Conservation (phyloP, 2,888 invertebrate species). For the Parasteatoda lunata region DNA sequence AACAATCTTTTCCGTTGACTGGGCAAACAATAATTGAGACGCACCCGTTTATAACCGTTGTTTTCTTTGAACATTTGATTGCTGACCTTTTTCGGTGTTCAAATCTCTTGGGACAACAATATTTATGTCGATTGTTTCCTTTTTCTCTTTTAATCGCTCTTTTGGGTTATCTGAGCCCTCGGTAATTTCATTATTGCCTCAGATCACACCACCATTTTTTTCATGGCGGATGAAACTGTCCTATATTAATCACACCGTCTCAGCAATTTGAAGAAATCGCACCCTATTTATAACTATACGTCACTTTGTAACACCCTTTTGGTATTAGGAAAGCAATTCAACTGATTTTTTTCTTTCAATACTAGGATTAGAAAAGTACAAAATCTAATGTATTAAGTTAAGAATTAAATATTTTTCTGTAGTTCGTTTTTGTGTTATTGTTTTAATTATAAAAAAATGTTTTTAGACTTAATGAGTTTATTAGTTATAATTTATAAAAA, state of each 20-base stretch:
- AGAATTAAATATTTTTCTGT: too few species aligned
- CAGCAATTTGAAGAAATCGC: not conserved
- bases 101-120: not conserved
- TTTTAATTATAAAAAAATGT: too few species aligned
- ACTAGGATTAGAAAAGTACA: too few species aligned
- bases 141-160: constrained; percentile 1
- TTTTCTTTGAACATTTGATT: not conserved
- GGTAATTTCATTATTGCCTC: not conserved
- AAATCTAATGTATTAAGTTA: too few species aligned
- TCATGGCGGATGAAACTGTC: not conserved
- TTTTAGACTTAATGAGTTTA: too few species aligned
- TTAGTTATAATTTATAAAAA: too few species aligned
- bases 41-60: not conserved
- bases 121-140: constrained; percentile 19
- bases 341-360: too few species aligned
- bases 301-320: not conserved
- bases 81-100: not conserved
- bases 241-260: not conserved
- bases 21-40: not conserved
- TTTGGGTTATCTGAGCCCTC: not conserved
- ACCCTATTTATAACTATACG: not conserved
- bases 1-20: too few species aligned
- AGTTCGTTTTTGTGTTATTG: too few species aligned
- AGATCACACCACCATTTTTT: not conserved
- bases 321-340: too few species aligned